phyloP scores from a whole-genome alignment of 92 coral and sea anemone genomes.

The Epizoanthus illoricatus region DNA sequence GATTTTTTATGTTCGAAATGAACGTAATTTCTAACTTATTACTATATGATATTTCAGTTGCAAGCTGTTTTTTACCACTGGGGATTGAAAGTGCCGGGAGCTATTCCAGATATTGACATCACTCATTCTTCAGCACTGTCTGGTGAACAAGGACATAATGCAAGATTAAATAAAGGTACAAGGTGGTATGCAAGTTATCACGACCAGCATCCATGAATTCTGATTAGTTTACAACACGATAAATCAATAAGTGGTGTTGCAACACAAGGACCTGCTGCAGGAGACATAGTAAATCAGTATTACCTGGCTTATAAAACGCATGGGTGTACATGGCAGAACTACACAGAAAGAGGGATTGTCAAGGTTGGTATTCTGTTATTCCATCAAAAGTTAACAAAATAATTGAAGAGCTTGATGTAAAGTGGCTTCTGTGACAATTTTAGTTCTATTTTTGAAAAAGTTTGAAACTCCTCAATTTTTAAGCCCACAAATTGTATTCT shows the following conservation, averaged over 20 bases:
- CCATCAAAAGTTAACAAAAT: too few species aligned
- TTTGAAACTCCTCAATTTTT: too few species aligned
- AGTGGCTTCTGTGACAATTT: too few species aligned
- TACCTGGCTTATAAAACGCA: constrained; percentile 47
- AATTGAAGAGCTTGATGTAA: too few species aligned
- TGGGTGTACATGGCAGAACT: constrained; percentile 53
- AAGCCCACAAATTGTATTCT: too few species aligned
- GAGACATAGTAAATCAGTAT: constrained; percentile 30
- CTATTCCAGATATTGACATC: constrained; percentile 48
- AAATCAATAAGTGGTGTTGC: constrained; percentile 54
- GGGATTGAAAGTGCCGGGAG: constrained; percentile 59
- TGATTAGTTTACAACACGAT: constrained; percentile 40
- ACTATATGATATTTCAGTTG: too few species aligned
- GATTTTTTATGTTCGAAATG: too few species aligned
- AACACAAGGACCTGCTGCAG: constrained; percentile 65
- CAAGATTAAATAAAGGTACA: constrained; percentile 43
- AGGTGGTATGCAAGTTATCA: constrained; percentile 43
- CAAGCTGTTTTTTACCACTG: constrained; percentile 31
- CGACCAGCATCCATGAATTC: constrained; percentile 67
- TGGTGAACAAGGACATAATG: constrained; percentile 33
- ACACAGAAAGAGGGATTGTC: constrained; percentile 47
- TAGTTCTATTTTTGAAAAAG: too few species aligned
- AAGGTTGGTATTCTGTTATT: constrained; percentile 41
- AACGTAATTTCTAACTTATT: too few species aligned
- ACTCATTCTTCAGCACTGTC: constrained; percentile 37